Base-by-base conservation (phyloP, 2,113 vertebrate species). In the Passer domesticus region DNA sequence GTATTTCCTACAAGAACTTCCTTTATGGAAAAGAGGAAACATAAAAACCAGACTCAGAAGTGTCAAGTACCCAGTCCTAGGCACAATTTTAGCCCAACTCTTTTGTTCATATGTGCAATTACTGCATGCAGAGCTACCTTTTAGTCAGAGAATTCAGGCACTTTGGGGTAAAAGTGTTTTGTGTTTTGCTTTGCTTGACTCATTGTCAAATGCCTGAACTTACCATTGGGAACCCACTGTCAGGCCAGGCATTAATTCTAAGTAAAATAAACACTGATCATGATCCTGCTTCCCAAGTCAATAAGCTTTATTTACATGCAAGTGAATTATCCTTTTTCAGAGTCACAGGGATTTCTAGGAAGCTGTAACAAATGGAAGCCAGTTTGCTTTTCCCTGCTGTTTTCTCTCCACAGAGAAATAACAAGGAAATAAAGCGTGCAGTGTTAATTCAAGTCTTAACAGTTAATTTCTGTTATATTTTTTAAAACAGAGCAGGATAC, bases 241-340 rank as follows among this genome's bases (percentile, higher is more conserved):
- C 53, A 68, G 60, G 53, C 43, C 83, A 17, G 44, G 60, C 56
- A 83, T 69, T 90, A n/a, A 78, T 70, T 70, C 64, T 44, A 47
- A 44, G 52, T 86, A 74, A 87, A 97, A 87, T 74, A 83, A 95
- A 78, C 35, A 67, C 68, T 53, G 75, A 49, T 46, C 8, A 0
- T 43, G 50, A 90, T 86, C 67, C 82, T 50, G 15, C 67, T 88
- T 89, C 87, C 67, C 56, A 83, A 81, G 83, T 81, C 83, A 93
- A 47, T 41, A 63, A 31, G 28, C 41, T 83, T 83, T 84, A 93
- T 82, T 88, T 80, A 66, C 41, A 60, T 56, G 33, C 55, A 85
- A 87, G 87, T 77, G 78, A 93, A 88, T 92, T 94, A 50, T 62
- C 53, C 50, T 70, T 91, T 92, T 86, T 83, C 82, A 88, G 52